Conservation (phyloP, 2,888 invertebrate genomes). For the Molorchus minor region DNA sequence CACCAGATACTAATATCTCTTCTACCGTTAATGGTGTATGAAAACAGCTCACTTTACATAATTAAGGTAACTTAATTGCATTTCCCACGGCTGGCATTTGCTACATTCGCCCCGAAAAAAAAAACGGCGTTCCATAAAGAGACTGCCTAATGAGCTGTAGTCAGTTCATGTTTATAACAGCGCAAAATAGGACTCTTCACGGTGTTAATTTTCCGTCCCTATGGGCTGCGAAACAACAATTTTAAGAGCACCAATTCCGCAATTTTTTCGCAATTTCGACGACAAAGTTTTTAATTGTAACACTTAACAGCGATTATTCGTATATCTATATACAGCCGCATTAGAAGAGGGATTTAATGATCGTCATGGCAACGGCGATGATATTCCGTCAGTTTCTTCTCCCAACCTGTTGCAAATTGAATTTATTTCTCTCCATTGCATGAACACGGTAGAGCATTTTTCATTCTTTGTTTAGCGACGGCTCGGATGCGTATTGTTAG, state of each 20-base stretch:
- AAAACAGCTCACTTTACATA: background rate
- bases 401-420: conserved; percentile 49
- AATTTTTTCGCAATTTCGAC: conserved; percentile 30
- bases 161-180: conserved; percentile 29
- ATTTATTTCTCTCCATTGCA: conserved; percentile 48
- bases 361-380: conserved; percentile 44
- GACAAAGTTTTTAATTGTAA: conserved; percentile 43
- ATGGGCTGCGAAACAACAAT: conserved; percentile 28
- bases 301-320: conserved; percentile 42
- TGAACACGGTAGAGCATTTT: conserved; percentile 43
- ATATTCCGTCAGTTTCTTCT: conserved; percentile 43
- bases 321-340: conserved; percentile 31
- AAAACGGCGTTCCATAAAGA: conserved; percentile 16
- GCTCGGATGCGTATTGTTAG: conserved; percentile 27
- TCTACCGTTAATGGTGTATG: no score
- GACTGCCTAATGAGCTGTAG: conserved; percentile 17
- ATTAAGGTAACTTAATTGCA: conserved; percentile 14
- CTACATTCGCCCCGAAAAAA: conserved; percentile 4
- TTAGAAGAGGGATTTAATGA: conserved; percentile 43
- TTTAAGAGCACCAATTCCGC: conserved; percentile 32
- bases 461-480: conserved; percentile 34
- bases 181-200: conserved; percentile 27
- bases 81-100: conserved; percentile 1
- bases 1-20: no score
- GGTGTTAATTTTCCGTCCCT: conserved; percentile 22